These are phyloP conservation scores for Motacilla alba DNA, from an alignment of 2,113 vertebrate species.

Conservation along the genomic window DNA sequence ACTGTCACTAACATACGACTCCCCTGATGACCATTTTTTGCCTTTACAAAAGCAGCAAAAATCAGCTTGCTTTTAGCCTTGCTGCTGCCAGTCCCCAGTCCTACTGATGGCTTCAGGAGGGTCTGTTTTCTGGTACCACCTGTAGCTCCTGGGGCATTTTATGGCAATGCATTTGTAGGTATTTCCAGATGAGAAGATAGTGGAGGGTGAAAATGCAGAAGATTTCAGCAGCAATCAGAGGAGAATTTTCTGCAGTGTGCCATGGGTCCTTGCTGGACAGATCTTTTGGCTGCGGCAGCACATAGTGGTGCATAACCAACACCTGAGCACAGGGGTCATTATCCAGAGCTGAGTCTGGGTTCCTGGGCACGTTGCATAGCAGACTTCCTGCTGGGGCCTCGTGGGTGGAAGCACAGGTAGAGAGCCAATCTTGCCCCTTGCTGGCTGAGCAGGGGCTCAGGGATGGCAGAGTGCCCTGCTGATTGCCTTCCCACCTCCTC, in stretches of 20 bases:
- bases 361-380: not conserved
- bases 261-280: not conserved
- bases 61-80: not conserved
- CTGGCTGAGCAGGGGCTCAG: not conserved
- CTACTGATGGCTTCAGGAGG: not conserved
- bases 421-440: not conserved
- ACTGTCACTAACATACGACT: not conserved
- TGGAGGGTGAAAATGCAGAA: not conserved
- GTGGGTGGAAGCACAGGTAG: not conserved
- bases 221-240: not conserved
- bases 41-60: not conserved
- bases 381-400: not conserved
- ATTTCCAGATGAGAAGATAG: not conserved
- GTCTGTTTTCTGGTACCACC: not conserved
- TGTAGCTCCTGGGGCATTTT: not conserved
- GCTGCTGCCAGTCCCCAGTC: too few species aligned
- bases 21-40: not conserved
- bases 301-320: too few species aligned
- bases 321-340: not conserved
- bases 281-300: not conserved
- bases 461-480: not conserved
- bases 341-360: not conserved
- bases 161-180: not conserved
- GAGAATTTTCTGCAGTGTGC: not conserved
- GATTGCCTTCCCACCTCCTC: not conserved